These are phyloP conservation scores for Trichogramma pretiosum DNA, from an alignment of 1,140 invertebrate species.

Conservation along the genomic window DNA sequence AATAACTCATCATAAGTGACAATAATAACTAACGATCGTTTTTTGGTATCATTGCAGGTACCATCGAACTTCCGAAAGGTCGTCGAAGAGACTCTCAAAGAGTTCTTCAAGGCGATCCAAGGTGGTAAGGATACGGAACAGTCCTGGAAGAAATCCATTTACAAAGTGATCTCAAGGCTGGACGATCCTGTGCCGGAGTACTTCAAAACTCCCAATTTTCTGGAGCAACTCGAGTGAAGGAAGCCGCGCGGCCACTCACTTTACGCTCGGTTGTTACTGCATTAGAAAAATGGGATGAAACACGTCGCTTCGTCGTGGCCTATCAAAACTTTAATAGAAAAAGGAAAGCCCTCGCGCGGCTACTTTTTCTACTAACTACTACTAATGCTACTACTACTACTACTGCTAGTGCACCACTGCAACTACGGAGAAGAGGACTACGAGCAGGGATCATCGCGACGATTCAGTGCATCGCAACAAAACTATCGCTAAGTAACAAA, in stretches of 20 bases:
- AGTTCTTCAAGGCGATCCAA: conserved; percentile 97
- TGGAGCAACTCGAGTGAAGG: conserved; percentile 91
- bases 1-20: too few species aligned
- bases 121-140: conserved; percentile 93
- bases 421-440: too few species aligned
- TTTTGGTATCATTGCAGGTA: conserved; percentile 71
- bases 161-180: conserved; percentile 97
- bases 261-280: conserved; percentile 18
- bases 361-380: not conserved
- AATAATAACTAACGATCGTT: too few species aligned
- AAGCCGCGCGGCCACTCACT: conserved; percentile 22
- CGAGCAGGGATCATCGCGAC: too few species aligned
- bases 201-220: conserved; percentile 98
- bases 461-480: too few species aligned
- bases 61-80: conserved; percentile 94
- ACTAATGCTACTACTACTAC: too few species aligned
- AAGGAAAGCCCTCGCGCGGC: not conserved
- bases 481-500: too few species aligned
- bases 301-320: too few species aligned
- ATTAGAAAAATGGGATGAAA: conserved; percentile 19
- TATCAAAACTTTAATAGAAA: not conserved
- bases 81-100: conserved; percentile 91
- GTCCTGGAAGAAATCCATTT: conserved; percentile 99
- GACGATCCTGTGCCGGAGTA: conserved; percentile 98
- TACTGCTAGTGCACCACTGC: too few species aligned